Base-by-base conservation (phyloP, 2,888 invertebrate species). In the Drosophila mayaguana region DNA sequence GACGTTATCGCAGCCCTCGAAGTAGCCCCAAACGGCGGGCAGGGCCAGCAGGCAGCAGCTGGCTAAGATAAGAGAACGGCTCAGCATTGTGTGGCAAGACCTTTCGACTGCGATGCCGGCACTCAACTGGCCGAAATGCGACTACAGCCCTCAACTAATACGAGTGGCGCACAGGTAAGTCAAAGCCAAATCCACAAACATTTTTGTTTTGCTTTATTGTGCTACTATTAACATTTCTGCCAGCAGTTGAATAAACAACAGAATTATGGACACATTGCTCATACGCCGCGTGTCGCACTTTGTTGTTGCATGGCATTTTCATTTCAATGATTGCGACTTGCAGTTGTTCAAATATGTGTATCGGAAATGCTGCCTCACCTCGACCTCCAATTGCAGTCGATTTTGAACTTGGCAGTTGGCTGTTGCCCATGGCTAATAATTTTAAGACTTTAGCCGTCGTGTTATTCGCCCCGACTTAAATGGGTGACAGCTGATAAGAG, bases 1-100 rank as follows among this genome's bases (percentile, higher is more conserved):
- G 3, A 18, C 43, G 28, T 88, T 62, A 76, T 92, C 91, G 61
- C 92, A 92, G 48, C 85, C 85, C 14, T 86, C 82, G 20, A 90
- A 91, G 56, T 76, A 78, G 43, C 65, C 75, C 54, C 57, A 51
- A 36, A 50, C 73, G 16, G 71, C 57, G n/a, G 83, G 80, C 11
- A 81, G 53, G 14, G 57, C n/a, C 7, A 86, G 63, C 54, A 80
- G 63, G 46, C 64, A 74, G 46, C 72, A 74, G 48, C 72, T 53
- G 43, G 57, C 34, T 0, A 68, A 45, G 55, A 87, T 71, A 63
- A 87, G 61, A 53, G 22, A 40, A n/a, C 32, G 40, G 32, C 40
- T 63, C 8, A 59, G 34, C 90, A 84, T 84, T 73, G 40, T 70
- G 59, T 68, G 59, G 43, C 40, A 53, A 65, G 63, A 76, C 71